Percentiles rank a stretch among this genome's conserved stretches.
phyloP scores from a whole-genome alignment of 2,888 invertebrate genomes.

The Sycophila texana region DNA sequence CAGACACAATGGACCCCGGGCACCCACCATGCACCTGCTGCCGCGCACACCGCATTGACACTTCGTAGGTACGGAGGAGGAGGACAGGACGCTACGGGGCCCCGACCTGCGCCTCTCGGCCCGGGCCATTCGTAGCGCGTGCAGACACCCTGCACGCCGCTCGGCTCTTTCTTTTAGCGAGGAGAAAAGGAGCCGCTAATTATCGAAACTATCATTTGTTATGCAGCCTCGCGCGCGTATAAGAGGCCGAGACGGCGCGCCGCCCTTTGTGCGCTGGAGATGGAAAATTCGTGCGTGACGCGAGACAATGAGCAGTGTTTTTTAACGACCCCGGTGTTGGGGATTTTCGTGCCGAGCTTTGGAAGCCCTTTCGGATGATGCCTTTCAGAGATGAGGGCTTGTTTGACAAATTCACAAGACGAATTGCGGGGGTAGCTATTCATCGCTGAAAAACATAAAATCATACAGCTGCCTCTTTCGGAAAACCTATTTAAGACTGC shows the following conservation, averaged over 20 bases:
- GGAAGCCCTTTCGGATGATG: too few species aligned
- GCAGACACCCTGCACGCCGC: conserved; percentile 14
- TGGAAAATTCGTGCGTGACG: too few species aligned
- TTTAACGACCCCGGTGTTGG: too few species aligned
- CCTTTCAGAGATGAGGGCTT: too few species aligned
- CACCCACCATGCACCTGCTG: conserved; percentile 57
- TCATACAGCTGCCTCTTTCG: background rate
- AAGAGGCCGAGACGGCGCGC: too few species aligned
- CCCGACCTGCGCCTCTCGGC: background rate
- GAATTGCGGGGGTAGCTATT: too few species aligned
- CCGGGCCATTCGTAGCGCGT: conserved; percentile 15
- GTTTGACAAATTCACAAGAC: too few species aligned
- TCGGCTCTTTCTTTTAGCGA: conserved; percentile 50
- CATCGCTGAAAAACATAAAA: too few species aligned
- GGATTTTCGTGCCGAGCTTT: too few species aligned
- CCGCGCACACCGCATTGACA: conserved; percentile 58
- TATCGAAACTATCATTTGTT: conserved; percentile 73
- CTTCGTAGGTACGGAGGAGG: conserved; percentile 32
- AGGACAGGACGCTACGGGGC: conserved; percentile 20
- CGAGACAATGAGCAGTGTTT: too few species aligned
- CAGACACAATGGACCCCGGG: conserved; percentile 56
- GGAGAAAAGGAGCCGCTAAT: conserved; percentile 70
- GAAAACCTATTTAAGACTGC: too few species aligned
- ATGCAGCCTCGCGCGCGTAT: conserved; percentile 39
- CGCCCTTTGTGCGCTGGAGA: too few species aligned